Percentiles rank a stretch among this genome's conserved stretches.
These are phyloP conservation scores for Chironomus riparius DNA, from an alignment of 2,888 invertebrate genomes.

Conservation along the genomic window DNA sequence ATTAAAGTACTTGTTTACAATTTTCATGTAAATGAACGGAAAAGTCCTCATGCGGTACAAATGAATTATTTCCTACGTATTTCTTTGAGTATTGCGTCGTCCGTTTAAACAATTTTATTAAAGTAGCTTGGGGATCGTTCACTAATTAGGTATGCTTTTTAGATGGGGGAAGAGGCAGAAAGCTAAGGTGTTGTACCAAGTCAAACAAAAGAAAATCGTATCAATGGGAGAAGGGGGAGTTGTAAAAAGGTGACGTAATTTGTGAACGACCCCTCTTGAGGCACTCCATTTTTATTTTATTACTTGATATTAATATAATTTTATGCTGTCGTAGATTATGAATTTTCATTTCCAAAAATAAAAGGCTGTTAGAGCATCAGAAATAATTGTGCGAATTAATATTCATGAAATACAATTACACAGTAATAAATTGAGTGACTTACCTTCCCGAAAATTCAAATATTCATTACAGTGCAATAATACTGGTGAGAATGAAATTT, in stretches of 20 bases:
- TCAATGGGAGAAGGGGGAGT: too few species aligned
- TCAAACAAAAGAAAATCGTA: too few species aligned
- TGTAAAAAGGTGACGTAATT: too few species aligned
- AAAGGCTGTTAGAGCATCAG: too few species aligned
- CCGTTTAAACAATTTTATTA: background rate
- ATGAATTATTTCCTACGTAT: background rate
- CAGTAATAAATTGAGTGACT: background rate
- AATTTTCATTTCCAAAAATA: background rate
- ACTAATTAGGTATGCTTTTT: too few species aligned
- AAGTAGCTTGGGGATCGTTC: background rate
- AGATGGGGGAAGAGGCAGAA: too few species aligned
- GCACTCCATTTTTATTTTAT: background rate
- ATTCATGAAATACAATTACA: background rate
- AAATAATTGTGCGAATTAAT: too few species aligned
- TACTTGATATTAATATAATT: background rate
- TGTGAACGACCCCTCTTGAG: too few species aligned
- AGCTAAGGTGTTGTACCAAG: too few species aligned
- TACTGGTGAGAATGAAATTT: conserved; percentile 23
- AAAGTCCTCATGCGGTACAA: background rate
- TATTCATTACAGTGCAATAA: conserved; percentile 7
- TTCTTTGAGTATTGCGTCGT: background rate
- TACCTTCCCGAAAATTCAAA: too few species aligned
- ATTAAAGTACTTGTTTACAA: background rate
- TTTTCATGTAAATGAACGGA: background rate
- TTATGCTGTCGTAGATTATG: background rate